Percentiles rank a stretch among this genome's conserved stretches.
Evolutionary conservation across 2,797 vertebrate species (phyloP).

Genomic region (Melanotaenia parkinsoni): DNA sequence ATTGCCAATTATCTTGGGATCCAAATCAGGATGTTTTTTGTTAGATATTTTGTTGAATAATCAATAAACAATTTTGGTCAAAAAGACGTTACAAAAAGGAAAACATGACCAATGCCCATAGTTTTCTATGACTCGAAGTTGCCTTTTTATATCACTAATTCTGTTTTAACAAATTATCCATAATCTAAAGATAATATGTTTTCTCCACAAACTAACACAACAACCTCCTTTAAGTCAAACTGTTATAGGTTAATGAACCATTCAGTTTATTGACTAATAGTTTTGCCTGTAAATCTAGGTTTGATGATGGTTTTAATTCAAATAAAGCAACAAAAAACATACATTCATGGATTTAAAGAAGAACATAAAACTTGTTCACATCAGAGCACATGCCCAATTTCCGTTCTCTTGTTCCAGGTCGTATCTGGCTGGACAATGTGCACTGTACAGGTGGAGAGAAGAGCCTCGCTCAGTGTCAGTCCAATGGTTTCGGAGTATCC

Average conservation of each 20-base stretch:
- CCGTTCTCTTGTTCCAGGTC: slow-evolving; percentile 78
- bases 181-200: not conserved
- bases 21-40: not conserved
- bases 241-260: not conserved
- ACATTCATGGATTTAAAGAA: not conserved
- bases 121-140: too few relatives aligned
- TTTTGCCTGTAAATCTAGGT: not conserved
- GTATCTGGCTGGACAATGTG: slow-evolving; percentile 94
- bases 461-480: slow-evolving; percentile 87
- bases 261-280: not conserved
- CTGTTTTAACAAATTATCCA: not conserved
- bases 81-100: not conserved
- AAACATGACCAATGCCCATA: too few relatives aligned
- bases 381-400: not conserved
- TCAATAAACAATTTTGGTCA: not conserved
- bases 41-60: not conserved
- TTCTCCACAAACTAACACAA: not conserved
- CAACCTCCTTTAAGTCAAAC: not conserved
- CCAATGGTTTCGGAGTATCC: slow-evolving; percentile 91
- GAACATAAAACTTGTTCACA: not conserved
- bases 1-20: not conserved
- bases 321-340: not conserved
- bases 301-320: too few relatives aligned
- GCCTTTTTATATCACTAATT: not conserved
- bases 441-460: slow-evolving; percentile 89